Evolutionary conservation across 2,888 invertebrate genomes (phyloP), one percentile per base, ranked within the genome.

Genomic region (Pharmacophagus antenor): DNA sequence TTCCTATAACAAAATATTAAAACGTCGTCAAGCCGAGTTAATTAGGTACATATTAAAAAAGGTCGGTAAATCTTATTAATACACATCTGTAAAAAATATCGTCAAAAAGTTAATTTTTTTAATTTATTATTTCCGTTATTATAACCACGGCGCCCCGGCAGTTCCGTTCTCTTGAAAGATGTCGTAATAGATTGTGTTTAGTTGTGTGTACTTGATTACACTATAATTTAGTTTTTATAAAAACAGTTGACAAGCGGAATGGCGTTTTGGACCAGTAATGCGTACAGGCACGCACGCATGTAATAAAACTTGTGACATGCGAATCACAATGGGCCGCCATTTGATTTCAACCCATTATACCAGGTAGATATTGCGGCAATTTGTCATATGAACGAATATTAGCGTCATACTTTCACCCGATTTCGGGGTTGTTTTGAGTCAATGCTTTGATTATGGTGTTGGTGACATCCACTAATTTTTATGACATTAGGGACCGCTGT

Each of bases 381-480:
- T 88, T 86, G 86, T 88, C 88, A 88, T 84, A 71, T 80, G 80
- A 77, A 79, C 73, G 76, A 80, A 82, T 79, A 85, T 86, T 85
- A 85, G 72, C 76, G 86, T 85, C 85, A 84, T 82, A 88, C 88
- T 88, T 88, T 88, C 86, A 76, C 85, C 84, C 74, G 84, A 85
- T 85, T 85, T 82, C 72, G 72, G 76, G 70, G 78, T 70, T 73
- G 79, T 84, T 50, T 81, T 77, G 78, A 77, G 77, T 68, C 75
- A 84, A 85, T 82, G 72, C 69, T 80, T 77, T 84, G 81, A 69
- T 68, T 66, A 62, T 53, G 57, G 49, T 55, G 54, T 56, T 58
- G 62, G 61, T 63, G 51, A 62, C 58, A 65, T 64, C 53, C 25
- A 48, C 48, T 41, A 31, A 31, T 31, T 31, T 12, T 8, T 31